Conservation (phyloP, 2,888 invertebrate species). For the Marasmarcha lunaedactyla region DNA sequence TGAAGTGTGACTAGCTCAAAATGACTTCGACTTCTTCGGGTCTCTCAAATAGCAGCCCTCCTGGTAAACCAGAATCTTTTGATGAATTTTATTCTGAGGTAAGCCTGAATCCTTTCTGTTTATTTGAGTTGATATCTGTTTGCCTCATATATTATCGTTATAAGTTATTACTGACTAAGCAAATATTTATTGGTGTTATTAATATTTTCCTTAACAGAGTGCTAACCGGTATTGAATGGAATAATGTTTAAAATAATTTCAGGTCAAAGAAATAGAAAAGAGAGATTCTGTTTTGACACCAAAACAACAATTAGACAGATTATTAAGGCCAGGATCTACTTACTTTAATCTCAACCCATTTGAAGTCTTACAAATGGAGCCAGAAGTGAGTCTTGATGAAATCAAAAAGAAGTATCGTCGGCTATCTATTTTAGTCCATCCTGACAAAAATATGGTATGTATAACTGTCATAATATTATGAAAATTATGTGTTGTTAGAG, state of each 20-base stretch:
- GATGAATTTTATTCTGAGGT: constrained; percentile 88
- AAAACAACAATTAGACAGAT: constrained; percentile 95
- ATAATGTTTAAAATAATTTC: constrained; percentile 17
- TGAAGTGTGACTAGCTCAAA: too few species aligned
- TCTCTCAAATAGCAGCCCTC: too few species aligned
- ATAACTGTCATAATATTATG: not conserved
- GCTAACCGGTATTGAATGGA: too few species aligned
- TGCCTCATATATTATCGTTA: too few species aligned
- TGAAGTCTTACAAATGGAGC: constrained; percentile 92
- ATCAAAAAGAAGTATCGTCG: constrained; percentile 96
- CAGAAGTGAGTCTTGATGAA: constrained; percentile 88
- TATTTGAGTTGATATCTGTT: too few species aligned
- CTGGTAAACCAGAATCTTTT: constrained; percentile 74
- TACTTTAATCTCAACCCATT: constrained; percentile 99
- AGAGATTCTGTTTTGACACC: constrained; percentile 96
- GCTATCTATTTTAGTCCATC: constrained; percentile 97
- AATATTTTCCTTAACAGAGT: not conserved
- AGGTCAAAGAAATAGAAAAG: constrained; percentile 99
- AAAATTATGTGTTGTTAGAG: not conserved
- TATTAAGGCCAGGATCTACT: constrained; percentile 95
- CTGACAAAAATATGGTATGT: constrained; percentile 91
- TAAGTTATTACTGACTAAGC: too few species aligned
- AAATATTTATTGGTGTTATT: not conserved
- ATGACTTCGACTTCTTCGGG: constrained; percentile 40
- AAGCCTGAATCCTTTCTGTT: too few species aligned